These are phyloP conservation scores for Pedionomus torquatus DNA, from an alignment of 2,113 vertebrate genomes.

Conservation along the genomic window DNA sequence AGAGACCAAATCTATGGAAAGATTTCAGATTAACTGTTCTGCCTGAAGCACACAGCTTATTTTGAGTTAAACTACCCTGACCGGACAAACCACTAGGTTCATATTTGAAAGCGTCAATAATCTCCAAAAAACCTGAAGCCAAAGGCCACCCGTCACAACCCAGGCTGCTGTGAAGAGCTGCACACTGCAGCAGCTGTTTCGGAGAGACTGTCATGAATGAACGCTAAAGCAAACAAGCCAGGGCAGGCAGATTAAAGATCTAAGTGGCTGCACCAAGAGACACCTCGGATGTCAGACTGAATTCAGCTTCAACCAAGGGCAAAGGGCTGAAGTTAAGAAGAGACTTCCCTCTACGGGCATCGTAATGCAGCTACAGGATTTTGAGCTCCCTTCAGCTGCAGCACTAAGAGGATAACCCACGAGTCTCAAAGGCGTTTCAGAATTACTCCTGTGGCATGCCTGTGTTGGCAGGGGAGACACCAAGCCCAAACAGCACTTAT, in stretches of 20 bases:
- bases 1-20: background rate
- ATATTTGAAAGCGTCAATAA: background rate
- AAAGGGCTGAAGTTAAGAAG: background rate
- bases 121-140: background rate
- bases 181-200: background rate
- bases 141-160: background rate
- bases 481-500: background rate
- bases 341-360: background rate
- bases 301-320: background rate
- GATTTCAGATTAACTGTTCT: background rate
- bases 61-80: background rate
- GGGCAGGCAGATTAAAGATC: background rate
- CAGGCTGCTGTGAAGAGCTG: background rate
- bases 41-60: background rate
- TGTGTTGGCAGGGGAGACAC: background rate
- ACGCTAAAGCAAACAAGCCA: background rate
- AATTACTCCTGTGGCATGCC: background rate
- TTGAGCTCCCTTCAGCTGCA: background rate
- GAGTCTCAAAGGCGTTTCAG: background rate
- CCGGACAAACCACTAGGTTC: background rate
- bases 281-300: background rate
- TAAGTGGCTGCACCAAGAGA: background rate
- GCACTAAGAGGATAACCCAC: background rate
- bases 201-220: background rate
- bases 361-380: rapidly evolving